Base-by-base conservation (phyloP, 2,888 invertebrate genomes). In the Trichopoda pennipes region DNA sequence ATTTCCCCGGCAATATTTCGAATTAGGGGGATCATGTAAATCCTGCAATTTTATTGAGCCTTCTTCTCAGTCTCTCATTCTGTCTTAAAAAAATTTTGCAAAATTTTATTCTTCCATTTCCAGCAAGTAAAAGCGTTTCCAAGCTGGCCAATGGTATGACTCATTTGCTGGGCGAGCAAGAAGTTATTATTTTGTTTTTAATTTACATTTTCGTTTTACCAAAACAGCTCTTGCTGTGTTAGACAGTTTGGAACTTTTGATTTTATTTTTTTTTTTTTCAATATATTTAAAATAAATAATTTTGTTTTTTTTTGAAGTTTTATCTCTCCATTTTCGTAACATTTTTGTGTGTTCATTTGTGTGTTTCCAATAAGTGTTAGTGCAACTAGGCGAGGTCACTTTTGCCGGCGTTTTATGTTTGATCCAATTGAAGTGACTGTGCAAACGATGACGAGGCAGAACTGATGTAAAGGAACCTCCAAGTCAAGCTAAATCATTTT, bases 401-500 rank as follows among this genome's bases (percentile, higher is more conserved):
- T 81, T 74, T 66, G 82, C 79, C 81, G 81, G 81, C 70, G 60
- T 68, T 75, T 79, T 61, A 75, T 79, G 75, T 82, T 82, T 82
- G 82, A 82, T 82, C 82, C 82, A 82, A 82, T 82, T 82, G 82
- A 82, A 82, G 79, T 82, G 82, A 82, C 82, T 82, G 82, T 79
- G 82, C 82, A 82, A 82, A 82, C 61, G 79, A 82, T 82, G 82
- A 82, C 82, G 78, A 61, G 53, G 82, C 82, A 75, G 21, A 69
- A 82, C 56, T 47, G 70, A 53, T 60, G 55, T 70, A 75, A 70
- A 81, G 78, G 69, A 68, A 76, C 38, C 68, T 72, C 68, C 73
- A 76, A 76, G 49, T 74, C 19, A 77, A 69, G 63, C 68, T 56
- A 69, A 66, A 77, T 63, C 55, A 77, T 77, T 69, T 55, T 77